Evolutionary conservation across 2,113 vertebrate species (phyloP).

Genomic region (Ovis canadensis): DNA sequence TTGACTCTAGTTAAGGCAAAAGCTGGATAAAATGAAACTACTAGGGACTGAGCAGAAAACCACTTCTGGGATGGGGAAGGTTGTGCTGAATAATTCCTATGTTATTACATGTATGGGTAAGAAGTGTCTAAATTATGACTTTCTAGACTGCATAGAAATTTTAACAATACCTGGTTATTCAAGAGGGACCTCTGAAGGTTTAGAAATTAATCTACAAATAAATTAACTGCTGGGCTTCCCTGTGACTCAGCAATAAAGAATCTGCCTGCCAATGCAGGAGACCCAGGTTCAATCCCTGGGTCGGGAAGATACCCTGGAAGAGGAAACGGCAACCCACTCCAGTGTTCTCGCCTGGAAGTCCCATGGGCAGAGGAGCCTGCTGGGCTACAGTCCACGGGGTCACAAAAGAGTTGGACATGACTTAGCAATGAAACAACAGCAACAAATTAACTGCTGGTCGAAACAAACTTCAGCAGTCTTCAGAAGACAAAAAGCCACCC

Average conservation of each 20-base stretch:
- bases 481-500: neutral
- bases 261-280: neutral
- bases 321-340: neutral
- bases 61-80: neutral
- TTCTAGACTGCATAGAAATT: neutral
- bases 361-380: neutral
- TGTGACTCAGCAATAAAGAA: neutral
- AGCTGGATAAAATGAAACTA: neutral
- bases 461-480: neutral
- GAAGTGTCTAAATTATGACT: neutral
- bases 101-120: neutral
- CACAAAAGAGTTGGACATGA: neutral
- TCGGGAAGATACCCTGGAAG: neutral
- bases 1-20: neutral
- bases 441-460: neutral
- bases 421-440: neutral
- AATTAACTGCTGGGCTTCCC: neutral
- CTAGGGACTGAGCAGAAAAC: neutral
- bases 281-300: neutral
- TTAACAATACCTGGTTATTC: neutral
- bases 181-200: neutral
- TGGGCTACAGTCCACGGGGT: neutral
- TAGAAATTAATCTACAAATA: neutral
- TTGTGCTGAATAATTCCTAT: neutral
- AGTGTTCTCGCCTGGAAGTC: neutral